phyloP scores from a whole-genome alignment of 1,140 invertebrate genomes.

The Plectrocnemia conspersa region DNA sequence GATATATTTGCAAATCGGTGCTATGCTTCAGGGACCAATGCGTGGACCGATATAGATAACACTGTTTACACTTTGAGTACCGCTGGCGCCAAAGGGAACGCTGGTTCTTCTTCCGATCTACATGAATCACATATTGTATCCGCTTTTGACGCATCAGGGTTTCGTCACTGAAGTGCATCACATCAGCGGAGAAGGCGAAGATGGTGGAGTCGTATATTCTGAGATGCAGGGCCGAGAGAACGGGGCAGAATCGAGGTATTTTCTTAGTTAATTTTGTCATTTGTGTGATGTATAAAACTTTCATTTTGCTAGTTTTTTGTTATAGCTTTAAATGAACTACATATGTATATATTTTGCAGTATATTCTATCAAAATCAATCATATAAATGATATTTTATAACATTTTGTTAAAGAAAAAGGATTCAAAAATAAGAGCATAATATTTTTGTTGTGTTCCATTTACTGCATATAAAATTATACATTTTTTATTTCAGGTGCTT shows the following conservation, averaged over 20 bases:
- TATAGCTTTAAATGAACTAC: not conserved
- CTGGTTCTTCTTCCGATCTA: constrained; percentile 85
- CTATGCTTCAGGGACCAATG: constrained; percentile 86
- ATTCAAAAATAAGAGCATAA: not conserved
- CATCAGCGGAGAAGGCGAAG: constrained; percentile 78
- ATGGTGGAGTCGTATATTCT: constrained; percentile 90
- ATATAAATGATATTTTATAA: not conserved
- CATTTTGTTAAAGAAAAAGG: not conserved
- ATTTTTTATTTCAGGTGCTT: constrained; percentile 47
- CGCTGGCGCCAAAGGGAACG: constrained; percentile 82
- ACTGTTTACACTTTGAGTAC: constrained; percentile 87
- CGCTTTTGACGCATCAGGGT: constrained; percentile 71
- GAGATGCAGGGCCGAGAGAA: constrained; percentile 89
- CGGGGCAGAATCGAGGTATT: constrained; percentile 61
- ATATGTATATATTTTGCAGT: constrained; percentile 32
- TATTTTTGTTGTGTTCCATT: not conserved
- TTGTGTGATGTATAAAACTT: too few species aligned
- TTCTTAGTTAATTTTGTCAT: too few species aligned
- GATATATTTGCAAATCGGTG: constrained; percentile 86
- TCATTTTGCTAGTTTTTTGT: too few species aligned
- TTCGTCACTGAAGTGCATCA: constrained; percentile 91
- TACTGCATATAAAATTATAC: too few species aligned
- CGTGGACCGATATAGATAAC: constrained; percentile 78
- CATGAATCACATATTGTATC: constrained; percentile 84
- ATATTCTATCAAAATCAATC: not conserved